Base-by-base conservation (phyloP, 1,140 invertebrate species). In the Zaprionus ornatus region DNA sequence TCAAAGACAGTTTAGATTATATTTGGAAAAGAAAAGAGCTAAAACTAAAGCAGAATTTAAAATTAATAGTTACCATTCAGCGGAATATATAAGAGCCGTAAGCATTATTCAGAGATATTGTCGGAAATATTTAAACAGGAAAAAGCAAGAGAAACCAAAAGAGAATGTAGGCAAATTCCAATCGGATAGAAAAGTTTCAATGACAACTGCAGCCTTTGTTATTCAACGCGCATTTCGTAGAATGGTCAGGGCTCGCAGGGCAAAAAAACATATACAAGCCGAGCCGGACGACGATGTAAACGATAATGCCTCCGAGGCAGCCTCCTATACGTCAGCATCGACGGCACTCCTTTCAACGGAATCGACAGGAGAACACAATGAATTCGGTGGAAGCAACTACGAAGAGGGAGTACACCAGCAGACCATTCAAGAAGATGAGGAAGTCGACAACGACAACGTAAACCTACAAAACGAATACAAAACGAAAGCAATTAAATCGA, bases 321-420 rank as follows among this genome's bases (percentile, higher is more conserved):
- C 82, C 3, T 91, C 90, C 6, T 91, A 91, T 50, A 91, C 84
- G 17, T 91, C 90, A 21, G 82, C 82, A n/a, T 91, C 90, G 15
- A 91, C 90, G 13, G 90, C 83, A 1, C 61, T 86, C 4, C 71
- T 91, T 13, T 86, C 90, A 13, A 88, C 90, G 6, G 90, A 91
- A 52, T 91, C 88, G 15, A 65, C 71, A 10, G 54, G 71, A 35
- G 77, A 82, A 10, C 67, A 79, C 60, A 50, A 32, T 19, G 84
- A 88, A 6, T 71, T 90, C 25, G 84, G 74, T 4, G 62, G 64
- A 5, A 45, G 23, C 13, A 79, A 50, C 61, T 78, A 68, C 50
- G 84, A 90, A 56, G 84, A 88, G 55, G 66, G 55, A 25, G 75
- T 88, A 12, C 85, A 88, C 23, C 83, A 88, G 6, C 79, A 90